phyloP scores from a whole-genome alignment of 2,113 vertebrate genomes.

The Equus quagga region DNA sequence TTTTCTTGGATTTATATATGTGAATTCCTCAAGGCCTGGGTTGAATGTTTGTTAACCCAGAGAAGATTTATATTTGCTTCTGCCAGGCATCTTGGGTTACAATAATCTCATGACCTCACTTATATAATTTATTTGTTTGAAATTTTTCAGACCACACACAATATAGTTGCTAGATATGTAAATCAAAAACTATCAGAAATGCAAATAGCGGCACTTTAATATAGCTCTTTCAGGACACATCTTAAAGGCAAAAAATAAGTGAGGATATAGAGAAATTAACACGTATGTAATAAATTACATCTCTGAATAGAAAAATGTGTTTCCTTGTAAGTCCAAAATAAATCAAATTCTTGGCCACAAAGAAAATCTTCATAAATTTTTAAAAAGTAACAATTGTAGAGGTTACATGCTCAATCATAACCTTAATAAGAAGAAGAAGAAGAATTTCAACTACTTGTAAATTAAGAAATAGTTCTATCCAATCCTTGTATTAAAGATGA shows the following conservation, averaged over 20 bases:
- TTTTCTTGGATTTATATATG: background rate
- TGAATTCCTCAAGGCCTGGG: background rate
- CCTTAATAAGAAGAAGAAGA: background rate
- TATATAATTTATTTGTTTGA: background rate
- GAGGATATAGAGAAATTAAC: background rate
- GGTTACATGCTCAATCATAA: background rate
- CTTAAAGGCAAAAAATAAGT: constrained; percentile 36
- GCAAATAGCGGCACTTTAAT: background rate
- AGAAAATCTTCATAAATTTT: background rate
- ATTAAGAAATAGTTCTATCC: background rate
- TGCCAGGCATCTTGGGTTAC: background rate
- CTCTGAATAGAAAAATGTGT: constrained; percentile 2
- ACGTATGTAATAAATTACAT: background rate
- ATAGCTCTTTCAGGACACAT: background rate
- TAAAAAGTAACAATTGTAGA: background rate
- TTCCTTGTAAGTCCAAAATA: constrained; percentile 31
- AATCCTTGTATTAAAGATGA: constrained; percentile 18
- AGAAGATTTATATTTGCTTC: background rate
- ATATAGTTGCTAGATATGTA: background rate
- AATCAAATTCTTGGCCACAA: background rate
- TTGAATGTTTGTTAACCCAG: background rate
- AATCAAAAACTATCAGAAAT: constrained; percentile 10
- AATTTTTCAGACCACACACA: background rate
- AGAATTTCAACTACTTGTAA: background rate
- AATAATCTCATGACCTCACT: background rate